phyloP scores from a whole-genome alignment of 2,888 invertebrate species.

The Harpalus rubripes region DNA sequence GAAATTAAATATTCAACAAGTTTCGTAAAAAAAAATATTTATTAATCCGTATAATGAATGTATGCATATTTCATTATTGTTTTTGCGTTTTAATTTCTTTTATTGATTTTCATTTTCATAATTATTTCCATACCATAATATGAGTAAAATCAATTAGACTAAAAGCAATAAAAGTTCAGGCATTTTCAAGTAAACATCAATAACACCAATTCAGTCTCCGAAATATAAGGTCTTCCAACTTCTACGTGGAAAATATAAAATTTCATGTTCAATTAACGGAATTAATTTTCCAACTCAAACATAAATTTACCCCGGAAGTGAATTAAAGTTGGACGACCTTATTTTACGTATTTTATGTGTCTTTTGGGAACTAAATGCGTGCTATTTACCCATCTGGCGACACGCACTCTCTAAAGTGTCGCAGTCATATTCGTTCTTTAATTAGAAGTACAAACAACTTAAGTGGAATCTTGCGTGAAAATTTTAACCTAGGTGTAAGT shows the following conservation, averaged over 20 bases:
- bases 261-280: constrained; percentile 13
- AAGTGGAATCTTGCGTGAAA: constrained; percentile 54
- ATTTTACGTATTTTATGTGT: constrained; percentile 32
- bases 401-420: constrained; percentile 26
- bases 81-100: neutral
- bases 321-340: constrained; percentile 29
- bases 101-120: neutral
- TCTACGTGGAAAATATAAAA: constrained; percentile 10
- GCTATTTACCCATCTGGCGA: neutral
- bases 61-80: neutral
- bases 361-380: constrained; percentile 46
- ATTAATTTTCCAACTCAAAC: constrained; percentile 8
- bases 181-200: neutral
- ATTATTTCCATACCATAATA: neutral
- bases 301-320: neutral
- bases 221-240: constrained; percentile 4
- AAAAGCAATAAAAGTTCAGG: constrained; percentile 7
- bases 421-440: constrained; percentile 9
- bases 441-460: constrained; percentile 47
- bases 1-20: neutral
- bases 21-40: neutral
- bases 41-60: neutral
- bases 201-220: neutral
- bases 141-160: neutral
- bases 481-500: constrained; percentile 5